Evolutionary conservation across 23 tunicate species (phyloP).

Genomic region (Phallusia fumigata): DNA sequence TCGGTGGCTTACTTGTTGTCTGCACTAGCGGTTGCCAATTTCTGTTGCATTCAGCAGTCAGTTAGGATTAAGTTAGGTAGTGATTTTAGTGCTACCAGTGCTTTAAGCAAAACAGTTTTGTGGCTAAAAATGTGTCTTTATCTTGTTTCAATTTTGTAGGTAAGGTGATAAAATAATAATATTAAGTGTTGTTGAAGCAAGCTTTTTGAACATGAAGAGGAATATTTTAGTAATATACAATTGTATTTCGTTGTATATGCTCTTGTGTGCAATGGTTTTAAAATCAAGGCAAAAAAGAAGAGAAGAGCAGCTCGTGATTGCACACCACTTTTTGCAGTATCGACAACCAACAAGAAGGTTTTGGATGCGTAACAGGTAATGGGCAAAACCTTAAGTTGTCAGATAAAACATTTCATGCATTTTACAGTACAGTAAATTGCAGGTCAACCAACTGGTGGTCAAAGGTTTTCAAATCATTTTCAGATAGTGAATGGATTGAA

Average conservation of each 20-base stretch:
- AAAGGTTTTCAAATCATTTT: background rate
- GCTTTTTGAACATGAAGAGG: background rate
- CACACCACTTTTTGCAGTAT: background rate
- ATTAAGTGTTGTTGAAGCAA: background rate
- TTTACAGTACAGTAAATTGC: background rate
- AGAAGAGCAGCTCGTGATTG: background rate
- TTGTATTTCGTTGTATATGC: background rate
- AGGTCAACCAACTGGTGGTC: constrained; percentile 26
- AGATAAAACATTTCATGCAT: background rate
- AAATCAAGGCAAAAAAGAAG: constrained; percentile 1
- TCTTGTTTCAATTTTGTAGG: background rate
- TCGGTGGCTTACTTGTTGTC: background rate
- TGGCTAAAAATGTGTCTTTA: background rate
- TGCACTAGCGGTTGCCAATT: background rate
- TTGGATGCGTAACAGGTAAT: constrained; percentile 17
- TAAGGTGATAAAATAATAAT: background rate
- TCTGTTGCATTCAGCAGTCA: background rate
- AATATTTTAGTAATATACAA: background rate
- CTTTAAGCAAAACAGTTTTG: background rate
- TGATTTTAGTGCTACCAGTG: background rate
- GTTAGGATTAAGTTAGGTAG: background rate
- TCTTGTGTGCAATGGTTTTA: constrained; percentile 1
- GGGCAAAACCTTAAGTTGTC: background rate
- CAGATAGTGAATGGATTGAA: constrained; percentile 26
- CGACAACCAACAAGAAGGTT: background rate